Evolutionary conservation across 2,797 vertebrate species (phyloP).

Genomic region (Diceros bicornis): DNA sequence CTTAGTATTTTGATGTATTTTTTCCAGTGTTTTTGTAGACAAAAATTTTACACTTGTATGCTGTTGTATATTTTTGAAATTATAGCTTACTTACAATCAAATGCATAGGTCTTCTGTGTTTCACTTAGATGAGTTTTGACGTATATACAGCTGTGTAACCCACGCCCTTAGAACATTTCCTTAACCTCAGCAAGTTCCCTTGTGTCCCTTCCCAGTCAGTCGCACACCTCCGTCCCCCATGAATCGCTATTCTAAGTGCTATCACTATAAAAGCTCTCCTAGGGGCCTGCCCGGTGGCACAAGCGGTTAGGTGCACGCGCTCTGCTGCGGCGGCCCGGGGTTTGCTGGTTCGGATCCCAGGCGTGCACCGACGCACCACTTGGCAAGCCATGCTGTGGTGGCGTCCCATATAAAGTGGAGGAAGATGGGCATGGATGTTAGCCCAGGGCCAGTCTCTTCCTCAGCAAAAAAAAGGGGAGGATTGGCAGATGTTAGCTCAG

Average conservation of each 20-base stretch:
- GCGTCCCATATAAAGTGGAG: too few relatives aligned
- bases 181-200: background rate
- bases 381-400: too few relatives aligned
- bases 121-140: background rate
- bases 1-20: conserved; percentile 30
- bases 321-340: too few relatives aligned
- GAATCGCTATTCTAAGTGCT: background rate
- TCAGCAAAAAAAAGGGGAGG: too few relatives aligned
- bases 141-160: background rate
- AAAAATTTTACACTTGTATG: conserved; percentile 12
- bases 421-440: too few relatives aligned
- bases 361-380: too few relatives aligned
- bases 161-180: background rate
- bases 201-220: background rate
- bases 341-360: too few relatives aligned
- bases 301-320: too few relatives aligned
- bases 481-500: too few relatives aligned
- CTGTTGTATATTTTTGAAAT: background rate
- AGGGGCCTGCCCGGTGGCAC: background rate
- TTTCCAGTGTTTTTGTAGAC: background rate
- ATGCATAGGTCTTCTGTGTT: background rate
- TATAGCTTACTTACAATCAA: background rate
- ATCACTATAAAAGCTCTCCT: background rate
- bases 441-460: too few relatives aligned
- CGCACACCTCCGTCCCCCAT: background rate